Evolutionary conservation across 2,888 invertebrate species (phyloP), one percentile per base, ranked within the genome.

Genomic region (Steromphala cineraria): DNA sequence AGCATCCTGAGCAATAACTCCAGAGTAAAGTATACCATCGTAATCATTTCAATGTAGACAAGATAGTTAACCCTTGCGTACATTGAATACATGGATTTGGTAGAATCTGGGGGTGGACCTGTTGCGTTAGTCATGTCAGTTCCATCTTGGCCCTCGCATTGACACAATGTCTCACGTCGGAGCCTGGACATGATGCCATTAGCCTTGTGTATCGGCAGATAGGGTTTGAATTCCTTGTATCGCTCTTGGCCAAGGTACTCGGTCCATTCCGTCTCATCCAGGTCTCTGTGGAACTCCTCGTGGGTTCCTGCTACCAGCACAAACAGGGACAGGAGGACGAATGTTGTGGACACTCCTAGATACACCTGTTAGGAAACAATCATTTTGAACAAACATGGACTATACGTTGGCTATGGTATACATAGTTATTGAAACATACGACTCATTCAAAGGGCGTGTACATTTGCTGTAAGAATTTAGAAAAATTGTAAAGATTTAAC

Each of bases 231-330:
- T 2, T 52, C 17, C 2, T 75, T 13, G 19, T 52, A 28, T 2
- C 4, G 19, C 2, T 40, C 15, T 31, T 52, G 2, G 19, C 62
- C 67, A 15, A 67, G 52, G 28, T 40, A 36, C 62, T 46, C n/a
- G 15, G 28, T 46, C 62, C 62, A 90, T 75, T 90, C 89, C 0
- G 85, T 78, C 13, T 78, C 28, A 8, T 75, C 80, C 21, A 90
- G 82, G 0, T 31, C 7, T 53, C 87, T 77, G 55, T 84, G 82
- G 78, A 89, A 89, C 0, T 46, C 67, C 0, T 83, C 84, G 75
- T 89, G 86, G 7, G 90, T 90, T 40, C 87, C 86, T 5, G 87
- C 88, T 1, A 87, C 84, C 17, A 90, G 84, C 0, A 87, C 85
- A 77, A 87, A 85, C 53, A 89, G 82, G n/a, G 89, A 89, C 24